Evolutionary conservation across 2,113 vertebrate genomes (phyloP).

Genomic region (Gasterosteus aculeatus): DNA sequence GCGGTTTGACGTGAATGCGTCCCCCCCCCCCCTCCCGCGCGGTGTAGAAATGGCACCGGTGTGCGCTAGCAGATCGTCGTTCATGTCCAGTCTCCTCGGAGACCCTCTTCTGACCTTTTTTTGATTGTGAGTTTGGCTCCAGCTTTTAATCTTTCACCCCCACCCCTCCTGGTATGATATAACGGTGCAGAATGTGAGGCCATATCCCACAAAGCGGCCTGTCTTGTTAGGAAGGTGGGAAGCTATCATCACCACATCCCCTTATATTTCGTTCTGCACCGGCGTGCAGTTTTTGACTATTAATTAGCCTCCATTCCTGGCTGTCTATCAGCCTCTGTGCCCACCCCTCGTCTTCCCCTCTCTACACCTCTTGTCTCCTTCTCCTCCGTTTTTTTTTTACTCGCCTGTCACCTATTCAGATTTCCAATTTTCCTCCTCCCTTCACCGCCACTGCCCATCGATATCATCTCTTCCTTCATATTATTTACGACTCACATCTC

Average conservation of each 20-base stretch:
- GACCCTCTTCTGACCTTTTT: conserved; percentile 44
- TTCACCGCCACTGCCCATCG: background rate
- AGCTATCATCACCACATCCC: conserved; percentile 22
- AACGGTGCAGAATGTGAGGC: conserved; percentile 13
- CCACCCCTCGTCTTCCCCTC: conserved; percentile 54
- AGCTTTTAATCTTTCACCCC: conserved; percentile 10
- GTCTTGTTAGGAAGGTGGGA: conserved; percentile 33
- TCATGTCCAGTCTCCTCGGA: conserved; percentile 50
- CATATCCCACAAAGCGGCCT: conserved; percentile 19
- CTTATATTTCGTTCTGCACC: conserved; percentile 39
- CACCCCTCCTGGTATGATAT: conserved; percentile 15
- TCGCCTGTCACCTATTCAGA: conserved; percentile 22
- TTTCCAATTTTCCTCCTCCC: background rate
- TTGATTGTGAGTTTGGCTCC: conserved; percentile 44
- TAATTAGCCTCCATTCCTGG: conserved; percentile 71
- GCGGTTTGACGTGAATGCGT: conserved; percentile 31
- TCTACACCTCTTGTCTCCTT: conserved; percentile 9
- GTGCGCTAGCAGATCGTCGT: conserved; percentile 44
- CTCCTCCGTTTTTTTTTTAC: conserved; percentile 13
- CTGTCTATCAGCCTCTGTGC: conserved; percentile 65
- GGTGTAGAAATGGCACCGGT: conserved; percentile 10
- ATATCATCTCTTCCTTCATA: background rate
- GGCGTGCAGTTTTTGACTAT: conserved; percentile 74
- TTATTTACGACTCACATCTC: conserved; percentile 33
- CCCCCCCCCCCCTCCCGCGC: background rate